Evolutionary conservation across 2,113 vertebrate genomes (phyloP), one percentile per base, ranked within the genome.

Genomic region (Butorides virescens): DNA sequence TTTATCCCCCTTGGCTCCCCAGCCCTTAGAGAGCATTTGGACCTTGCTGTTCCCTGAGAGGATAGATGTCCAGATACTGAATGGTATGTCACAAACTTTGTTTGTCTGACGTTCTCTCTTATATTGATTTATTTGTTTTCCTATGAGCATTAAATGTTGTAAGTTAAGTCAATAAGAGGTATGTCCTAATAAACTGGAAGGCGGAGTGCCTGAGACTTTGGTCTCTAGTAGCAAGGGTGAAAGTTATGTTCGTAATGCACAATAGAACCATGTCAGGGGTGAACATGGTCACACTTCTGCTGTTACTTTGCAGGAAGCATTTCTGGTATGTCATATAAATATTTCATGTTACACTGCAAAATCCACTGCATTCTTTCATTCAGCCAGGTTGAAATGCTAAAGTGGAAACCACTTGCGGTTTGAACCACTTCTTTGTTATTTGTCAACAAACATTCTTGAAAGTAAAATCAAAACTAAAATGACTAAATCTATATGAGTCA

Each of bases 361-460:
- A 77, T 44, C 87, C 58, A 81, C 50, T 55, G 10, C 10, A 17
- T 13, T 71, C 22, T 73, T 55, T 37, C 50, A 5, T 58, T 72
- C 47, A 79, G 47, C 25, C 23, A 70, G 77, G 74, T 34, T 46
- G 34, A 79, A 50, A 39, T 89, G 46, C 36, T 86, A 11, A 58
- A 89, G 37, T 37, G 21, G 42, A 86, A 93, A 79, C 34, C 27
- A 67, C 37, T 67, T 52, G 58, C 56, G 46, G n/a, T 30, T 75
- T 89, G 36, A 76, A 72, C 26, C 5, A 27, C 26, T 78, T 68
- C 49, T 68, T 81, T 56, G 61, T 34, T 81, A 71, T 73, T 93
- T 55, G 17, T 82, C 72, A 93, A 67, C 49, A 91, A 80, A 56
- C 10, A 56, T 44, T 88, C 42, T 44, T 90, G 49, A 68, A 91